Base-by-base conservation (phyloP, 2,888 invertebrate species). In the Cremastinae sp. region DNA sequence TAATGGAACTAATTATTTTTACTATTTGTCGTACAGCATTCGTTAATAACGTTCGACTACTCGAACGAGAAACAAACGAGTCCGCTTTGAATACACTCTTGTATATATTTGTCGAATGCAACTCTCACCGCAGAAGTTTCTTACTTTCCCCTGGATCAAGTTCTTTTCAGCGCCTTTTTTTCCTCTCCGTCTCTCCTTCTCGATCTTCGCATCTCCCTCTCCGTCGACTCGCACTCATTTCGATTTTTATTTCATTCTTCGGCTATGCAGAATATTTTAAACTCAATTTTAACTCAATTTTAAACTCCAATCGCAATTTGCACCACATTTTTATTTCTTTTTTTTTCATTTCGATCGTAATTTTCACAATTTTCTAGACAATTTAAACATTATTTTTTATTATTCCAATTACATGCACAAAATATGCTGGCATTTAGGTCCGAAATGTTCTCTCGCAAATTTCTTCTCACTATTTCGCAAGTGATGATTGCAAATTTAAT, bases 71-170 rank as follows among this genome's bases (percentile, higher is more conserved):
- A 9, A 16, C 20, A 62, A 38, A 56, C 62, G 1, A 28, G 5
- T 28, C 28, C 2, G 5, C 28, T 28, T 5, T 28, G 28, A 28
- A 5, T 47, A 34, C 34, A 16, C 16, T 14, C 36, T 3, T 18
- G 10, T 47, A 0, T 53, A 62, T 58, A 68, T 62, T 34, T 20
- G 36, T 43, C 43, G 62, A 56, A 43, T 64, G 49, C 74, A 74
- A 69, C 74, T 74, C 74, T 74, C 74, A 74, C 74, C 69, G n/a
- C n/a, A 58, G 36, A 61, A 69, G 74, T 64, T 74, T 74, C 74
- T 62, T 51, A 74, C 74, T 74, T 74, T 74, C 74, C 74, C 74
- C 69, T 74, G 74, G 34, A 64, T 69, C 49, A 18, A 34, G 54
- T 66, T 14, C 51, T 38, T 72, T 65, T 66, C 49, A 22, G 18